Conservation (phyloP, 2,113 vertebrate genomes). For the Dasyurus viverrinus region DNA sequence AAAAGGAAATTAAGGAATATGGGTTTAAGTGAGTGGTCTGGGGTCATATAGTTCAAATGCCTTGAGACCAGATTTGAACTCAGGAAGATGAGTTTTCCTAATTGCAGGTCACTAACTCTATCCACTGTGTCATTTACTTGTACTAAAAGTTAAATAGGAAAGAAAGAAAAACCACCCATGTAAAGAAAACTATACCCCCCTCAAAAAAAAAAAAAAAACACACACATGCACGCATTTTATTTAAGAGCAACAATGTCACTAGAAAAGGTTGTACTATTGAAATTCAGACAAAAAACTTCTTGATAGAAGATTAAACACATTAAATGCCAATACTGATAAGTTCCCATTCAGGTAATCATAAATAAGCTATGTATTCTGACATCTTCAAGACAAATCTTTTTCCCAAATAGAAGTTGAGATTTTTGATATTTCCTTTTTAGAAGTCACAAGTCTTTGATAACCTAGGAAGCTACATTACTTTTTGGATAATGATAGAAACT, state of each 20-base stretch:
- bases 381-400: too few species aligned
- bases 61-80: neutral
- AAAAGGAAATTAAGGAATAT: neutral
- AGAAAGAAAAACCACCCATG: neutral
- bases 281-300: neutral
- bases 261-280: neutral
- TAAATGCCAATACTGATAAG: too few species aligned
- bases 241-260: neutral
- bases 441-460: too few species aligned
- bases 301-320: too few species aligned
- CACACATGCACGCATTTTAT: neutral
- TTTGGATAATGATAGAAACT: too few species aligned
- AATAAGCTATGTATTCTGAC: too few species aligned
- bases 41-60: neutral
- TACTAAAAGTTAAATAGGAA: neutral
- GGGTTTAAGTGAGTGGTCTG: neutral
- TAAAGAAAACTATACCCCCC: neutral
- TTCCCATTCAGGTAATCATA: too few species aligned
- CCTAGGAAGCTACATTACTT: too few species aligned
- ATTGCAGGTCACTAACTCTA: rapidly evolving
- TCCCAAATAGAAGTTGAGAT: too few species aligned
- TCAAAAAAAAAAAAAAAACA: too few species aligned
- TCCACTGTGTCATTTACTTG: neutral
- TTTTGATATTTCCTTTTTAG: too few species aligned
- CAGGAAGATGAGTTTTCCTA: neutral